Evolutionary conservation across 2,888 invertebrate species (phyloP), one percentile per base, ranked within the genome.

Genomic region (Clepsis dumicolana): DNA sequence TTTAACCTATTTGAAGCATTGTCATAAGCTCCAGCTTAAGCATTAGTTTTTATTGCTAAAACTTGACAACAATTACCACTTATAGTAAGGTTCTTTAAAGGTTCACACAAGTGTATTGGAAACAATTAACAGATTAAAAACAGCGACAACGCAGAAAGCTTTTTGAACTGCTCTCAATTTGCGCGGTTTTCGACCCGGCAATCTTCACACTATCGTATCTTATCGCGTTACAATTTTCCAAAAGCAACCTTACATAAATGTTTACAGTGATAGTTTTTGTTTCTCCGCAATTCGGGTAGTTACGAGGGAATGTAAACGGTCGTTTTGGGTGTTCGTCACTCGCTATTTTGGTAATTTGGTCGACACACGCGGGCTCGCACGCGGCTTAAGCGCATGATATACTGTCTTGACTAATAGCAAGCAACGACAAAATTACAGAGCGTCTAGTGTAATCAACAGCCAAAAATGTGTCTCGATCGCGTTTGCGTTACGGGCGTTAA

Each of bases 81-180:
- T 8, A 29, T 4, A 41, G 18, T 18, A 3, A 1, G 8, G 12
- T 21, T 48, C 18, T 12, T 21, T 21, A 18, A 21, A n/a, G 1
- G 21, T 21, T 48, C 4, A 32, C 41, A 21, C 25, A 41, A 60
- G 10, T 61, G 57, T 50, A 56, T 52, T 59, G 38, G 53, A 63
- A 57, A 63, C 62, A 67, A 77, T 78, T 71, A 72, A 63, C 54
- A 65, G 76, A 83, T 84, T 82, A 83, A 82, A 83, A 82, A 78
- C 70, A 80, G 79, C 78, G 80, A 76, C 77, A 72, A 75, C 72
- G 67, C 71, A 64, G 77, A 73, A 74, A 66, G 72, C 73, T 76
- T 76, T n/a, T 77, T 74, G 70, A 75, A 79, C 79, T 77, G 78
- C 78, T 80, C 80, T 84, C 82, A 81, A 84, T 84, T 81, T 80